A percentile compares a stretch with the other conserved stretches of the same genome.
Conservation (phyloP, 2,888 invertebrate species). For the Lepetodrilus schrolli region DNA sequence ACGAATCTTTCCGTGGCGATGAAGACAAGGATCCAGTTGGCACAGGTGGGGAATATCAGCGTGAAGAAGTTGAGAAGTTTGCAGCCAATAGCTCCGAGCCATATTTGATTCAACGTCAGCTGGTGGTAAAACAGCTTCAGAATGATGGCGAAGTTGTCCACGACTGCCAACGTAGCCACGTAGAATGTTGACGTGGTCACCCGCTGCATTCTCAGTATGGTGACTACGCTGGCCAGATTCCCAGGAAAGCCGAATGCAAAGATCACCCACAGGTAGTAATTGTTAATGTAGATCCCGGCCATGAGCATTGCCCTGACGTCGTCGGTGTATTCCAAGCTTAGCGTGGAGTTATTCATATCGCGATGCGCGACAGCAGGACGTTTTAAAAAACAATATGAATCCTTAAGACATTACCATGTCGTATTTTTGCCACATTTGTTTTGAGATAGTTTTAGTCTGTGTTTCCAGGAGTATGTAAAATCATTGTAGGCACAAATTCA, state of each 20-base stretch:
- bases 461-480: too few species aligned
- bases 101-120: constrained; percentile 7
- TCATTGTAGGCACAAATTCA: too few species aligned
- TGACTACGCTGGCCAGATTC: constrained; percentile 25
- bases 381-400: too few species aligned
- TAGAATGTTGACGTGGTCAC: constrained; percentile 27
- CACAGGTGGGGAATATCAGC: neutral
- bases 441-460: too few species aligned
- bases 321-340: neutral
- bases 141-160: constrained; percentile 16
- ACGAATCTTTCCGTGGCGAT: constrained; percentile 30
- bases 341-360: neutral
- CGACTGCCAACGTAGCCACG: constrained; percentile 19
- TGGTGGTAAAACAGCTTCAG: constrained; percentile 17
- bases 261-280: constrained; percentile 30
- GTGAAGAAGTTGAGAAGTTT: constrained; percentile 19
- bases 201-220: constrained; percentile 24
- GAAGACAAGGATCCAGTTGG: constrained; percentile 31
- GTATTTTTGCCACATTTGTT: too few species aligned
- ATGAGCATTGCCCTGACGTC: neutral
- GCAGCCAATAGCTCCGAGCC: constrained; percentile 6
- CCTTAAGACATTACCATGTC: too few species aligned
- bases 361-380: too few species aligned
- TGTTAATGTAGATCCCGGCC: neutral
- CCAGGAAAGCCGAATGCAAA: constrained; percentile 31